Conservation (phyloP, 2,113 vertebrate genomes). For the Anguilla rostrata region DNA sequence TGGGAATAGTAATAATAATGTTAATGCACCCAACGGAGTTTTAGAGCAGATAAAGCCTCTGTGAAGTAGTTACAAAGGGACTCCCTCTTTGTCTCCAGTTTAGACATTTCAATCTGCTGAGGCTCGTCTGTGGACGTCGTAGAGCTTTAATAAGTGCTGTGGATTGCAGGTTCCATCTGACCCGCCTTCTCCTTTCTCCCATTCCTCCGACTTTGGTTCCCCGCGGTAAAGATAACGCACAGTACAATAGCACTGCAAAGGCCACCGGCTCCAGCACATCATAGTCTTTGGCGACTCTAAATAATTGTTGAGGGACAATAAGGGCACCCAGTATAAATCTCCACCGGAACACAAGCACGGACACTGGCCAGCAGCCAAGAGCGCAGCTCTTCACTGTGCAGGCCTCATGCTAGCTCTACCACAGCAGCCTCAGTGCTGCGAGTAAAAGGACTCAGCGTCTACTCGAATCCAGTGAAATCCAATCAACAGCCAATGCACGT, state of each 20-base stretch:
- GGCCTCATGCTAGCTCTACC: too few species aligned
- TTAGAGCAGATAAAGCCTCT: not conserved
- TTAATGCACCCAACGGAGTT: too few species aligned
- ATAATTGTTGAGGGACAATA: constrained; percentile 60
- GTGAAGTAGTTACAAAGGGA: not conserved
- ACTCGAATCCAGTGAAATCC: too few species aligned
- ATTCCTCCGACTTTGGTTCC: constrained; percentile 56
- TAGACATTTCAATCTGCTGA: constrained; percentile 48
- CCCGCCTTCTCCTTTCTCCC: constrained; percentile 40
- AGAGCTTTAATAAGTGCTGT: constrained; percentile 59
- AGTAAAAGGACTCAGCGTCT: too few species aligned
- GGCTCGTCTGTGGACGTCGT: constrained; percentile 58
- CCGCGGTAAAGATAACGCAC: constrained; percentile 46
- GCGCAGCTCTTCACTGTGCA: too few species aligned
- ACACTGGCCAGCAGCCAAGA: constrained; percentile 38
- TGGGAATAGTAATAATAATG: too few species aligned
- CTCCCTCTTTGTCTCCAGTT: constrained; percentile 51
- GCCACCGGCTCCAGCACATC: constrained; percentile 53
- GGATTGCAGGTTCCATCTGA: constrained; percentile 57
- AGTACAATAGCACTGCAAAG: constrained; percentile 39
- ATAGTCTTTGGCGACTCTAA: constrained; percentile 31
- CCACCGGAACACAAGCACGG: constrained; percentile 35
- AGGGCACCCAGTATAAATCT: constrained; percentile 42
- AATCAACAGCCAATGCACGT: too few species aligned
- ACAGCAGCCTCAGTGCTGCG: too few species aligned